phyloP scores from a whole-genome alignment of 2,113 vertebrate species.

The Saguinus imperator region DNA sequence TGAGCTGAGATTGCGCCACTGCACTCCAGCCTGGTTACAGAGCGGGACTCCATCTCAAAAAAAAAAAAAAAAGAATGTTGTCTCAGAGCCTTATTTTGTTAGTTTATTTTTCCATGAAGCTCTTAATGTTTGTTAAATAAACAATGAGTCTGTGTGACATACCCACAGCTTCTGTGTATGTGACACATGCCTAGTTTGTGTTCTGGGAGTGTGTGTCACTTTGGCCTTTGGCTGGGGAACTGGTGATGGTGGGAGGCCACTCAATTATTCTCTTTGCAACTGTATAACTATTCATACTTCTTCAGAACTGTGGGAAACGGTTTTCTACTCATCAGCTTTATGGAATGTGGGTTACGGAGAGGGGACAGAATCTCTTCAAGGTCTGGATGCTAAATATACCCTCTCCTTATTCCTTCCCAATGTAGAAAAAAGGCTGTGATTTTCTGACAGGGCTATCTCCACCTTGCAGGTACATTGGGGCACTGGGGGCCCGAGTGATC shows the following conservation, averaged over 20 bases:
- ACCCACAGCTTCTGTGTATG: slow-evolving; percentile 37
- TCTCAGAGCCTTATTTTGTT: slow-evolving; percentile 49
- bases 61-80: not conserved
- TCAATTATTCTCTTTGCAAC: slow-evolving; percentile 8
- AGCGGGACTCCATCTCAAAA: too few species aligned
- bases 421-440: not conserved
- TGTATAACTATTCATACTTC: not conserved
- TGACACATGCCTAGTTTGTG: slow-evolving; percentile 58
- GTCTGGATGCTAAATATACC: not conserved
- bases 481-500: slow-evolving; percentile 95
- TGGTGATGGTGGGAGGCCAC: slow-evolving; percentile 30
- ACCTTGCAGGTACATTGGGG: slow-evolving; percentile 94
- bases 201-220: slow-evolving; percentile 59
- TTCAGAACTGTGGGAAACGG: slow-evolving; percentile 15
- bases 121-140: slow-evolving; percentile 71
- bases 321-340: not conserved
- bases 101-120: slow-evolving; percentile 65
- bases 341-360: not conserved
- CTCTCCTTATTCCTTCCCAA: not conserved
- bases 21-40: too few species aligned
- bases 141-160: slow-evolving; percentile 50
- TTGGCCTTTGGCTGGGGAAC: slow-evolving; percentile 39
- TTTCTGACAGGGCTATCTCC: slow-evolving; percentile 56
- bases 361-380: not conserved
- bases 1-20: too few species aligned